Evolutionary conservation across 2,113 vertebrate species (phyloP).

Genomic region (Narcine bancroftii): DNA sequence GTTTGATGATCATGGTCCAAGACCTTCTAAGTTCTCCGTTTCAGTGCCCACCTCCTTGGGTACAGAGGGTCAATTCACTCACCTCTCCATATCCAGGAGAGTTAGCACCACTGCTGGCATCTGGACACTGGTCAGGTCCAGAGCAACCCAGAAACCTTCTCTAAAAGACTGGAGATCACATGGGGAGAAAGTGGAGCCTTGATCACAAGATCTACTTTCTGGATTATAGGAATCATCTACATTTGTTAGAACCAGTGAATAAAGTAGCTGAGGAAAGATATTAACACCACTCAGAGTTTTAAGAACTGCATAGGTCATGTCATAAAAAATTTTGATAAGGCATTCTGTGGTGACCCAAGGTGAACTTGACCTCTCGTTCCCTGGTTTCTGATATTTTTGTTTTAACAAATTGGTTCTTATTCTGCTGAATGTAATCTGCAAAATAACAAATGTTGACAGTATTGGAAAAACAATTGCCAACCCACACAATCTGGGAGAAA

Average conservation of each 20-base stretch:
- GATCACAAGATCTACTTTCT: no score
- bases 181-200: no score
- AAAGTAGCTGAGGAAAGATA: background rate
- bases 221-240: no score
- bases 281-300: background rate
- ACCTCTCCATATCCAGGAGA: no score
- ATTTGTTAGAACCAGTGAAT: background rate
- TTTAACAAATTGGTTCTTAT: background rate
- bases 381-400: background rate
- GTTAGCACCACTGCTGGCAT: no score
- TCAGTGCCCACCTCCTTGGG: no score
- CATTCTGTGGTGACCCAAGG: background rate
- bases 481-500: background rate
- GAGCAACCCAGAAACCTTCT: no score
- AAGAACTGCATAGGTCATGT: background rate
- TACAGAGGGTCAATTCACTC: no score
- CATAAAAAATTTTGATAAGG: background rate
- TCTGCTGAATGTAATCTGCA: background rate
- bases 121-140: no score
- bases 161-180: no score
- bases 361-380: background rate
- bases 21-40: no score
- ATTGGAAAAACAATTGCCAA: background rate
- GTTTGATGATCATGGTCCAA: no score
- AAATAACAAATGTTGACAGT: background rate